Base-by-base conservation (phyloP, 2,113 vertebrate species). In the Larimichthys crocea region DNA sequence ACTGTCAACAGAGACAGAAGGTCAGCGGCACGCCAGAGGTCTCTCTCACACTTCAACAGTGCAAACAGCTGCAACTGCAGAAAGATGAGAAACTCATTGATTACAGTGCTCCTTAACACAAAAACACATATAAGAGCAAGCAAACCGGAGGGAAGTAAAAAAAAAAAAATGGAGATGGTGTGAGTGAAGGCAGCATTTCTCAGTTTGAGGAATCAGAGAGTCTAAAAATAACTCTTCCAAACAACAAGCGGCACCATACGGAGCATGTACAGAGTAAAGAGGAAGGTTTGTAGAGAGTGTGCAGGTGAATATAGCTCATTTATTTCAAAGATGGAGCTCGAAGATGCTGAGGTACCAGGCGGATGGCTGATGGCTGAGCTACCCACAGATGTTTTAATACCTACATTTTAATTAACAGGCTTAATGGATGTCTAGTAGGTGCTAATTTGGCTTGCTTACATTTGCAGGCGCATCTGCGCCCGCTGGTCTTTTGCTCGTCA, bases 221-320 rank as follows among this genome's bases (percentile, higher is more conserved):
- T 48, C 87, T 92, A 85, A 92, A 92, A 93, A 92, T 91, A 93
- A 73, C 78, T 79, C 24, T 8, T 46, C 53, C 20, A 83, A 90
- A 88, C 76, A 87, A 72, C 74, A 87, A 70, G 80, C 44, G 5
- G 29, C 74, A 31, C 79, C 84, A 80, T 91, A 88, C 81, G 83
- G 65, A 84, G 80, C 81, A 83, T 71, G 76, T 85, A 64, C 76
- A 78, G 52, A 74, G 86, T 68, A 86, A 86, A 62, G 60, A 49
- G 20, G 26, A 64, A 14, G 42, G 49, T 76, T 49, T 73, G 66
- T 78, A 52, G 42, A 49, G 61, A 61, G 56, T 12, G 63, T 62
- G 81, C 24, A 57, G 46, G 59, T 40, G 62, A 72, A 80, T 79
- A 70, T 79, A 86, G 71, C 64, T 80, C 5, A 65, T 87, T 82